Evolutionary conservation across 2,888 invertebrate species (phyloP).

Genomic region (Electrophaes corylata): DNA sequence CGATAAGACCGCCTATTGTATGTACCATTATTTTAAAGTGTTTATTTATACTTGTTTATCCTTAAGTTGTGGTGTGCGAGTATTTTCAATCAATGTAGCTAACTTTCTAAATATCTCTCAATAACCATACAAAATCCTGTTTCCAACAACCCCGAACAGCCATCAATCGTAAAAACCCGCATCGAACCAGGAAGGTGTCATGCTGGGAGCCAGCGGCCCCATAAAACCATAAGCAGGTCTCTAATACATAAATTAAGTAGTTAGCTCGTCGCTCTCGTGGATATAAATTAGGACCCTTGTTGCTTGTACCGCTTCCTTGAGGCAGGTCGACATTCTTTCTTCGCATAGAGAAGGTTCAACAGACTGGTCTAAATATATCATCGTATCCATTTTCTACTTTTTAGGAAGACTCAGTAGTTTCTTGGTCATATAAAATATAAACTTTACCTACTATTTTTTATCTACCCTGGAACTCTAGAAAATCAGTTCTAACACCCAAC

Average conservation of each 20-base stretch:
- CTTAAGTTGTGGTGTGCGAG: background rate
- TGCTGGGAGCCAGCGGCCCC: conserved; percentile 28
- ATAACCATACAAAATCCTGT: background rate
- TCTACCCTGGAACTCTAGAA: too few relatives aligned
- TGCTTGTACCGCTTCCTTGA: conserved; percentile 14
- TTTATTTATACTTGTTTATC: too few relatives aligned
- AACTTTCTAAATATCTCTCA: background rate
- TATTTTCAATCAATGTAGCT: background rate
- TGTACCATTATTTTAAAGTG: too few relatives aligned
- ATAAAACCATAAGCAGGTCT: conserved; percentile 31
- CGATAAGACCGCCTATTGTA: too few relatives aligned
- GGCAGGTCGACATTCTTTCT: conserved; percentile 36
- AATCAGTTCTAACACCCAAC: too few relatives aligned
- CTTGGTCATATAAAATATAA: too few relatives aligned
- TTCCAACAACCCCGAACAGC: conserved; percentile 6
- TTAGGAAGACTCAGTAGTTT: background rate
- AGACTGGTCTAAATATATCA: background rate
- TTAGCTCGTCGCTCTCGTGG: conserved; percentile 27
- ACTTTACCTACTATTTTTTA: too few relatives aligned
- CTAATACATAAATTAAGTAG: conserved; percentile 38
- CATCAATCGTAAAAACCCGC: conserved; percentile 29
- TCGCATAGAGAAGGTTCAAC: background rate
- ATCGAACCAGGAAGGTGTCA: conserved; percentile 28
- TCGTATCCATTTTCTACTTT: background rate
- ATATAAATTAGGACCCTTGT: conserved; percentile 32